Base-by-base conservation (phyloP, 2,113 vertebrate species). In the Triplophysa rosa region DNA sequence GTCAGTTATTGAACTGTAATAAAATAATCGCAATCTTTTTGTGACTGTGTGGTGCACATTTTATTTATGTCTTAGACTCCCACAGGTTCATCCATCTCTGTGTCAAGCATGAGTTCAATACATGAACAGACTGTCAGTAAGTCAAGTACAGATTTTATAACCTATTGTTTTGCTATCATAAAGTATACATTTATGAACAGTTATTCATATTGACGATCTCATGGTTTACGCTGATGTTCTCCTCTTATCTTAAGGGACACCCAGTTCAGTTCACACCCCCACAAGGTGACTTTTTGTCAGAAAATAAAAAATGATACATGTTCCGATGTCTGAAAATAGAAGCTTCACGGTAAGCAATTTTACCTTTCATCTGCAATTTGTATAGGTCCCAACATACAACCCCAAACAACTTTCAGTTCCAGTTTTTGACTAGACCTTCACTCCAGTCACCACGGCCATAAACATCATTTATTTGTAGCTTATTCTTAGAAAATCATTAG, bases 211-310 rank as follows among this genome's bases (percentile, higher is more conserved):
- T 49, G 49, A 52, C 13, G 49, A 16, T 52, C 14, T 37, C 1
- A 23, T 59, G 29, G 49, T 33, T 14, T 69, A 2, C 64, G 72
- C 79, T 26, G 49, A 56, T 56, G 17, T 47, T 24, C 8, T 64
- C 23, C 82, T 23, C 68, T 52, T 72, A 47, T 84, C 80, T 83
- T 84, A 75, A 94, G 93, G 91, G 82, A 92, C 90, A 14, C 90
- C 90, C 0, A 83, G 78, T 8, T 85, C 85, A 63, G 73, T 86
- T 58, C 80, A 33, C 69, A 90, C 89, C 8, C 85, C 91, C 8
- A 73, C 84, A 40, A 90, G 92, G 93, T 93, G 83, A 83, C 79
- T 61, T 29, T 49, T 75, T 45, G 42, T 74, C 11, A 37, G 24
- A 26, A n/a, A 52, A 42, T n/a, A 37, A 45, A 24, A 62, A 21